A percentile compares a stretch with the other conserved stretches of the same genome.
These are phyloP conservation scores for Myotis yumanensis DNA, from an alignment of 2,113 vertebrate genomes.

Conservation along the genomic window DNA sequence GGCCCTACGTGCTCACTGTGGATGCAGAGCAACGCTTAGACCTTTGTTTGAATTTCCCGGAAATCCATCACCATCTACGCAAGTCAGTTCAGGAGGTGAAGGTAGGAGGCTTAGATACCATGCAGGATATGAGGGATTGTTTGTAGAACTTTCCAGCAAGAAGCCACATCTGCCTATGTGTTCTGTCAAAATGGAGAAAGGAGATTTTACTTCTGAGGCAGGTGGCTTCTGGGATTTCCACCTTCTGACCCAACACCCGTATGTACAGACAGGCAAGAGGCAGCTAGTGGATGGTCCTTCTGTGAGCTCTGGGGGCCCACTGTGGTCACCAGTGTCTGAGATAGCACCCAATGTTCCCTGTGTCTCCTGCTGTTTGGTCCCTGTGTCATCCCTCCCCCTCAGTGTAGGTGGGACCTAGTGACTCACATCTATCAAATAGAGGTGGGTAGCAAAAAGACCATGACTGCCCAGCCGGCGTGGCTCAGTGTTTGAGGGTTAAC, in stretches of 20 bases:
- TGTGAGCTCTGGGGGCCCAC: not conserved
- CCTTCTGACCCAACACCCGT: slow-evolving; percentile 3
- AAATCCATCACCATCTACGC: not conserved
- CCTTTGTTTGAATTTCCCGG: not conserved
- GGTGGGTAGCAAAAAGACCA: not conserved
- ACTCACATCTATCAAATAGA: not conserved
- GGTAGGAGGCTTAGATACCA: too few relatives aligned
- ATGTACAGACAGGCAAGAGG: not conserved
- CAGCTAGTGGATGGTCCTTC: not conserved
- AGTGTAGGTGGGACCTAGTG: not conserved
- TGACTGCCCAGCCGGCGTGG: too few relatives aligned
- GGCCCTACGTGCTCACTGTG: not conserved
- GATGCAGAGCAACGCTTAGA: not conserved
- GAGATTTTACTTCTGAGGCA: not conserved
- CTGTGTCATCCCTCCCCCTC: not conserved
- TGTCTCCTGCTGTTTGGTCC: not conserved
- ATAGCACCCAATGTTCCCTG: not conserved
- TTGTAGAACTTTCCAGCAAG: not conserved
- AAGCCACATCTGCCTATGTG: not conserved
- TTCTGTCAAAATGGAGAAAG: slow-evolving; percentile 10
- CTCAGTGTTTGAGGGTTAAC: too few relatives aligned
- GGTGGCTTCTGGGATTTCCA: slow-evolving; percentile 10
- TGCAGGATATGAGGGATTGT: not conserved
- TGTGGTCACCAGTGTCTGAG: not conserved
- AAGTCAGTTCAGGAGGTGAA: not conserved